Evolutionary conservation across 2,113 vertebrate genomes (phyloP), one percentile per base, ranked within the genome.

Genomic region (Notothenia rossii): DNA sequence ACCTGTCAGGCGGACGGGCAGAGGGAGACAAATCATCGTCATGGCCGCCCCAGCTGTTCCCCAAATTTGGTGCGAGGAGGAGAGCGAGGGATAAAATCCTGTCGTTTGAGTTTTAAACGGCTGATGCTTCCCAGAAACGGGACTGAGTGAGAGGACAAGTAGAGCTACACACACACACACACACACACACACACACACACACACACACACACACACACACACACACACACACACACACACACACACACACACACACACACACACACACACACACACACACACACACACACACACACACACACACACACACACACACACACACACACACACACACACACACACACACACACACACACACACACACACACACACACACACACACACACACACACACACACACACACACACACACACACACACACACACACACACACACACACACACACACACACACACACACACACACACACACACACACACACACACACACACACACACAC

Each of bases 11-110:
- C 88, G 43, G 83, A 91, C 88, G 79, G 89, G 91, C 88, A 91
- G 90, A 94, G 86, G 88, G 88, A 94, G 92, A 94, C 93, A 93
- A 93, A 94, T 95, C 94, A 94, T 91, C 87, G 79, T 86, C 93
- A 91, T 90, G 93, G 92, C 90, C 93, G 93, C 88, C 90, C 94
- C 95, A 95, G 94, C 91, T 95, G 94, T 95, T 94, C 94, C 92
- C 95, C 94, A 95, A 95, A 94, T 95, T 94, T 95, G 94, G 94
- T 94, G 92, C 85, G 89, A 93, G 90, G 89, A 93, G 82, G 82
- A 91, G 83, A 93, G 87, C 11, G 71, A 86, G 71, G 72, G 79
- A 82, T 85, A 84, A 84, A 89, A 85, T 76, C 69, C 79, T 87
- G 90, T 79, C 77, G 71, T 93, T 93, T 88, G 86, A 92, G 92